phyloP scores from a whole-genome alignment of 2,113 vertebrate species.

The Lutjanus erythropterus region DNA sequence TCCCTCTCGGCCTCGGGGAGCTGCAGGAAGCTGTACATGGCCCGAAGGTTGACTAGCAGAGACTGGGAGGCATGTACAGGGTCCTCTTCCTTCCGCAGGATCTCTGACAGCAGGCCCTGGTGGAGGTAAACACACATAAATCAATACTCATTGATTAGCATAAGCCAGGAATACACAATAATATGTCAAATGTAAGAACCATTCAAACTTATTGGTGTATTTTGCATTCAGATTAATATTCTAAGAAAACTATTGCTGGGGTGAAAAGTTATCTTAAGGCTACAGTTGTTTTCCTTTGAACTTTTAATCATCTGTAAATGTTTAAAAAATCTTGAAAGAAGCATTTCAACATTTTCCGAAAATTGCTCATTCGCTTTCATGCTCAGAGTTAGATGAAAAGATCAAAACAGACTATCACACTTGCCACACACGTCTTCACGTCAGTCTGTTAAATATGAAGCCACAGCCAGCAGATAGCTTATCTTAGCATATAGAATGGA shows the following conservation, averaged over 20 bases:
- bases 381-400: not conserved
- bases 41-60: slow-evolving; percentile 96
- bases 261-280: not conserved
- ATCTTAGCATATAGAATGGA: not conserved
- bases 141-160: not conserved
- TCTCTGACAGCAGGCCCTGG: slow-evolving; percentile 98
- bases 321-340: not conserved
- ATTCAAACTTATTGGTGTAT: not conserved
- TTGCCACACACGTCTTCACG: too few species aligned
- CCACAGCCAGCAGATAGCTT: not conserved
- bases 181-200: not conserved
- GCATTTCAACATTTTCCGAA: not conserved
- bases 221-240: not conserved
- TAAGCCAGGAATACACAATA: slow-evolving; percentile 3
- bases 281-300: not conserved
- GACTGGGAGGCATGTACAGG: slow-evolving; percentile 98
- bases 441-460: not conserved
- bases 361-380: not conserved
- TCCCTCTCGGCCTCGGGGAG: slow-evolving; percentile 96
- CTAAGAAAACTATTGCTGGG: not conserved
- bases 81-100: slow-evolving; percentile 98
- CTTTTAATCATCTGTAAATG: not conserved
- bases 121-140: slow-evolving; percentile 14
- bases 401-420: not conserved
- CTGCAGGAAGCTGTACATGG: slow-evolving; percentile 99